Base-by-base conservation (phyloP, 2,797 vertebrate species). In the Neosilurus mollespiculum region DNA sequence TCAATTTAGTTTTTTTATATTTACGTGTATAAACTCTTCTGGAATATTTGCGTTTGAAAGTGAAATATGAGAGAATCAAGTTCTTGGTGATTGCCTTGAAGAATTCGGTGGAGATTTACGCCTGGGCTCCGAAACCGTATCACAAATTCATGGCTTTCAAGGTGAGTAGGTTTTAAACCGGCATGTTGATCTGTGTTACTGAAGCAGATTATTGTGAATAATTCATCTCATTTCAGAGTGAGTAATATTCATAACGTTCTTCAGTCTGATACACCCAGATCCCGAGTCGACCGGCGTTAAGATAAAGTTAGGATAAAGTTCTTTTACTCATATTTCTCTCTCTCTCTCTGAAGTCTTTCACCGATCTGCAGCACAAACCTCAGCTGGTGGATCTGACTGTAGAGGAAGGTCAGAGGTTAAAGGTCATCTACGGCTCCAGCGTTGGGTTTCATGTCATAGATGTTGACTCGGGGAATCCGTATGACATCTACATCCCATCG, bases 111-210 rank as follows among this genome's bases (percentile, higher is more conserved):
- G 98, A 99, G 93, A 99, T 99, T 90, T 99, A 99, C 62, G 98
- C 98, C 82, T 99, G 98, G 98, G 98, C 98, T 81, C 98, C 98
- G 10, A 99, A 99, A 93, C 98, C 98, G 0, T 99, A 99, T 92
- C 98, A 99, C 93, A 99, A 99, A 93, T 99, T 99, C 81, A 99
- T 99, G 98, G 98, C 98, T 85, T 99, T 99, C 92, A 99, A 99
- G 97, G 98, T 99, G 92, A 88, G 94, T 85, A 51, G 43, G 15
- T 51, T 24, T 51, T 34, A 65, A 67, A 49, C 16, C 16, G 15
- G 6, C 0, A 18, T 14, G 37, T 75, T 80, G 76, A 77, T 15
- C 30, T 24, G 78, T 14, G 65, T n/a, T 61, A 7, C 59, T 26
- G 34, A 65, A 49, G n/a, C 81, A 22, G 24, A 70, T 78, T 5